phyloP scores from a whole-genome alignment of 1,140 invertebrate genomes.

The Drosophila trapezifrons region DNA sequence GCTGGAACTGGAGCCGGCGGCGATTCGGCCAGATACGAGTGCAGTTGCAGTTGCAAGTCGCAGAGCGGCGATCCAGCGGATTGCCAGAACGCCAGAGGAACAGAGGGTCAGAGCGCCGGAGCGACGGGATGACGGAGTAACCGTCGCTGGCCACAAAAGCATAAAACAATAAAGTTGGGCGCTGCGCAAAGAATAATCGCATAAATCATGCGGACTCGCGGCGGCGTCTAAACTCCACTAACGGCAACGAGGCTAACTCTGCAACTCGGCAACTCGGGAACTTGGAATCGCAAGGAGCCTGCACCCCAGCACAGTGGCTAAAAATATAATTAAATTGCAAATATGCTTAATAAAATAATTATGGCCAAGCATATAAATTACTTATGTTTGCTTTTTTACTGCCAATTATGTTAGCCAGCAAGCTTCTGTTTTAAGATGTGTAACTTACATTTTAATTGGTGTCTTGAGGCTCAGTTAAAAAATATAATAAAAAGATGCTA shows the following conservation, averaged over 20 bases:
- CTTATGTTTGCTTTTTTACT: not conserved
- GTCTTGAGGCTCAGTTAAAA: not conserved
- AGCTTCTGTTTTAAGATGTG: not conserved
- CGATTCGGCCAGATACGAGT: conserved; percentile 62
- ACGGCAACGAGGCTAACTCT: conserved; percentile 48
- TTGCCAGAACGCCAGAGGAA: conserved; percentile 25
- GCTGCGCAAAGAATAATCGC: conserved; percentile 81
- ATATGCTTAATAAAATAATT: conserved; percentile 10
- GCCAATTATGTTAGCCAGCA: not conserved
- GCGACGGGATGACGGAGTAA: conserved; percentile 15
- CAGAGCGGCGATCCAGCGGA: conserved; percentile 39
- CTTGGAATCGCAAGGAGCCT: conserved; percentile 7
- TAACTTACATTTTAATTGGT: not conserved
- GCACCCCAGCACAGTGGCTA: conserved; percentile 26
- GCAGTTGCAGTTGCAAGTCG: conserved; percentile 51
- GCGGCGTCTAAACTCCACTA: conserved; percentile 73
- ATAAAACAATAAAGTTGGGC: conserved; percentile 80
- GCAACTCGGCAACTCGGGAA: conserved; percentile 15
- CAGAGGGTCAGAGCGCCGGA: conserved; percentile 18
- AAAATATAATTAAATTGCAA: conserved; percentile 2
- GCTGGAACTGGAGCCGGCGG: conserved; percentile 62
- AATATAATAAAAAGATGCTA: not conserved
- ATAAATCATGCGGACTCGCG: conserved; percentile 80
- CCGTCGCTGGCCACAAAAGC: conserved; percentile 67
- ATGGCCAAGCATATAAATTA: not conserved